Percentiles rank a stretch among this genome's conserved stretches.
Evolutionary conservation across 2,888 invertebrate species (phyloP).

Genomic region (Harpalus rufipes): DNA sequence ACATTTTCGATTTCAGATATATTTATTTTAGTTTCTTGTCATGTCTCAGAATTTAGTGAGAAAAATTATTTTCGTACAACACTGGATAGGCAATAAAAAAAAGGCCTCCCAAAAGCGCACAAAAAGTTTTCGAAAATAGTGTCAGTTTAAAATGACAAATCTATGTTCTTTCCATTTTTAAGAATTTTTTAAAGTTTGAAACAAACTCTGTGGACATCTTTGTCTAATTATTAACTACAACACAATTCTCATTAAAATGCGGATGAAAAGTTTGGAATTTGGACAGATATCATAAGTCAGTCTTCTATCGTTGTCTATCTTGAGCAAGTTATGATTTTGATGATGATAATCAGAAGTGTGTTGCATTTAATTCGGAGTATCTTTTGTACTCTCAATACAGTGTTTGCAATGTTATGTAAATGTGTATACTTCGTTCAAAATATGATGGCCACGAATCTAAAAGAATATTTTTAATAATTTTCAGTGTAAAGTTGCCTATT

Average conservation of each 20-base stretch:
- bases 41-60: too few relatives aligned
- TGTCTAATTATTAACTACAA: constrained; percentile 13
- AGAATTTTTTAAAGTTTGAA: not conserved
- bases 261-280: constrained; percentile 20
- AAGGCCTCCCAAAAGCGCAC: too few relatives aligned
- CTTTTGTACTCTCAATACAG: constrained; percentile 55
- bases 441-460: constrained; percentile 38
- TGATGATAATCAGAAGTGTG: constrained; percentile 26
- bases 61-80: too few relatives aligned
- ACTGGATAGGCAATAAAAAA: too few relatives aligned
- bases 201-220: not conserved
- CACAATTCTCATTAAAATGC: constrained; percentile 19
- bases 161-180: not conserved
- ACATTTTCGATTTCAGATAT: too few relatives aligned
- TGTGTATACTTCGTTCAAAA: constrained; percentile 43
- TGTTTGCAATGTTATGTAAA: constrained; percentile 46
- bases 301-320: constrained; percentile 52
- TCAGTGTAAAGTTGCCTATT: not conserved
- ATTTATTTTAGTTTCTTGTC: too few relatives aligned
- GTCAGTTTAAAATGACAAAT: not conserved
- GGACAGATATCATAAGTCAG: constrained; percentile 40
- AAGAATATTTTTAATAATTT: not conserved
- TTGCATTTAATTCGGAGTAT: constrained; percentile 36
- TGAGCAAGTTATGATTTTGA: constrained; percentile 50
- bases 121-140: too few relatives aligned